Percentiles rank a stretch among this genome's conserved stretches.
Evolutionary conservation across 2,888 invertebrate species (phyloP).

Genomic region (Mesodorylaimus sp.): DNA sequence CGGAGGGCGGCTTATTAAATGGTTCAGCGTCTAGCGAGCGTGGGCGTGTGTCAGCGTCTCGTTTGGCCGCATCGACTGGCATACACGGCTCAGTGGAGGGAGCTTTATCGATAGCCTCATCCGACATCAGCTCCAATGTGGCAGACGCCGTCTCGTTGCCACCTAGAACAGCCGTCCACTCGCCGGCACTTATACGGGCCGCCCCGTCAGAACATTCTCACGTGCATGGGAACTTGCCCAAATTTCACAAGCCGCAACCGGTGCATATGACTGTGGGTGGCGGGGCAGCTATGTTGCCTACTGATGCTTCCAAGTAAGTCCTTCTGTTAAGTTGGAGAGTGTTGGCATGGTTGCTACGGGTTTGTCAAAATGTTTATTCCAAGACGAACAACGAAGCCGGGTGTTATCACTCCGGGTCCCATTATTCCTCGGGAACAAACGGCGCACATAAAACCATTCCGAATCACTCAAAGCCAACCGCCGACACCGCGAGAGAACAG

Average conservation of each 20-base stretch:
- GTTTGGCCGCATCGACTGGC: no score
- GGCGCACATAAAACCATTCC: constrained; percentile 10
- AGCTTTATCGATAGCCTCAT: no score
- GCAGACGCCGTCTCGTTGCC: no score
- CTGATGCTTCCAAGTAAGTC: background rate
- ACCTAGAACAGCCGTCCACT: no score
- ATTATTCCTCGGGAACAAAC: constrained; percentile 6
- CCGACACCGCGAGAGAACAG: background rate
- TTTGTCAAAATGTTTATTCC: background rate
- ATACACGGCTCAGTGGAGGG: no score
- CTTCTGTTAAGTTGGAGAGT: no score
- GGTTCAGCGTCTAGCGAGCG: no score
- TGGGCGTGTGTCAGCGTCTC: no score
- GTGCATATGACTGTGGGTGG: background rate
- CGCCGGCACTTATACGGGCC: no score
- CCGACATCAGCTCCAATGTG: no score
- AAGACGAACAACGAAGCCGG: constrained; percentile 5
- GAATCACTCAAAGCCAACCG: constrained; percentile 2
- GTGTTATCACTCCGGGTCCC: constrained; percentile 10
- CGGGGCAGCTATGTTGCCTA: background rate
- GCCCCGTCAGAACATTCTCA: background rate
- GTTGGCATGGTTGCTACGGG: no score
- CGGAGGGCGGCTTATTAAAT: background rate
- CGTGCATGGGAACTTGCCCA: background rate
- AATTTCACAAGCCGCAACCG: background rate